Percentiles rank a stretch among this genome's conserved stretches.
These are phyloP conservation scores for Chydorus sphaericus DNA, from an alignment of 2,888 invertebrate species.

Conservation along the genomic window DNA sequence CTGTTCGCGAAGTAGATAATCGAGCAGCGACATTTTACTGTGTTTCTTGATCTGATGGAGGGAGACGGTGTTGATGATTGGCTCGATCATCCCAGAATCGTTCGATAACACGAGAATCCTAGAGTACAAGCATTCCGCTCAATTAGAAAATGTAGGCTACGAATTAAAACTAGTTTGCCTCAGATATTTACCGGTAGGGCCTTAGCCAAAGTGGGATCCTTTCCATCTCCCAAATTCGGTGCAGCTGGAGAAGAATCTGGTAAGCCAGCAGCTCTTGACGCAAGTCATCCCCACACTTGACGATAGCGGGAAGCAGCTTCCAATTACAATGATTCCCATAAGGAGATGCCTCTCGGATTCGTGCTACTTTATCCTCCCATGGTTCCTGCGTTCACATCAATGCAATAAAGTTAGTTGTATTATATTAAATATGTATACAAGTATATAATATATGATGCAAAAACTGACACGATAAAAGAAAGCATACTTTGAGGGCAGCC, in stretches of 20 bases:
- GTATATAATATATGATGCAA: not conserved
- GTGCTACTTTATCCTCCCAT: conserved; percentile 40
- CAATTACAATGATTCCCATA: conserved; percentile 86
- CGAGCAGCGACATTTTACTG: conserved; percentile 69
- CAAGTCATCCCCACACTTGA: conserved; percentile 95
- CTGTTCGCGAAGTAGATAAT: conserved; percentile 88
- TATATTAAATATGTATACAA: not conserved
- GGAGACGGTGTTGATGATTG: conserved; percentile 84
- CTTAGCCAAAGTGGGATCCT: conserved; percentile 67
- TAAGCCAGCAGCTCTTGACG: conserved; percentile 94
- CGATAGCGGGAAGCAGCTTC: conserved; percentile 87
- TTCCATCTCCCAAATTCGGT: conserved; percentile 73
- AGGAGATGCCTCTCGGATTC: conserved; percentile 67
- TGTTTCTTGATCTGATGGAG: conserved; percentile 96
- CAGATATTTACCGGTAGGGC: conserved; percentile 55
- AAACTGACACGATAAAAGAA: not conserved
- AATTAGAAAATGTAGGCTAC: not conserved
- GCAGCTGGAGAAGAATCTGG: conserved; percentile 73
- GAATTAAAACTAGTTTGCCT: not conserved
- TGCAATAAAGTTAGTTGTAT: not conserved
- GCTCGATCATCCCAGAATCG: conserved; percentile 93
- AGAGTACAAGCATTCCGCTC: conserved; percentile 21
- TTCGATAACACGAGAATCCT: conserved; percentile 85
- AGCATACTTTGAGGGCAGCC: conserved; percentile 67
- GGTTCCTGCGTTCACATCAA: conserved; percentile 40